These are phyloP conservation scores for Chaetogeoica ovagalla DNA, from an alignment of 2,888 invertebrate genomes.

Conservation along the genomic window DNA sequence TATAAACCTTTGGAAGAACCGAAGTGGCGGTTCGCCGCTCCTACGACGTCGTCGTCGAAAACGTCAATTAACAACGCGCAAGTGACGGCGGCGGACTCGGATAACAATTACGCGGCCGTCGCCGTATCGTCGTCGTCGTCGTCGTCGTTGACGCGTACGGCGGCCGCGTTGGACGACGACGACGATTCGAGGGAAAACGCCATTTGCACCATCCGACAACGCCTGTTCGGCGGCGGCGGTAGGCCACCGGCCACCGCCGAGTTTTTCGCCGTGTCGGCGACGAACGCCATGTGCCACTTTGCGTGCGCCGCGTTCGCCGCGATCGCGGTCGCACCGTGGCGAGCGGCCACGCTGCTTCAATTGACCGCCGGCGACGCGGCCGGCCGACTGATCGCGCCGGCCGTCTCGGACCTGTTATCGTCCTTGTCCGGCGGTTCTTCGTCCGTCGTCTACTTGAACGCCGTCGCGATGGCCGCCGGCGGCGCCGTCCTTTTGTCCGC, in stretches of 20 bases:
- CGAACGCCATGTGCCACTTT: slow-evolving; percentile 8
- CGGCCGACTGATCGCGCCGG: slow-evolving; percentile 12
- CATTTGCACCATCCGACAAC: background rate
- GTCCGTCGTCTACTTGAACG: slow-evolving; percentile 11
- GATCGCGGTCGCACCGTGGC: background rate
- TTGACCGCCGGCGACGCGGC: slow-evolving; percentile 7
- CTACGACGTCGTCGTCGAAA: background rate
- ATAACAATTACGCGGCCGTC: slow-evolving; percentile 1
- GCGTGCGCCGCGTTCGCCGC: background rate
- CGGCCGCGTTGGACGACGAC: background rate
- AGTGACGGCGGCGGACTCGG: background rate
- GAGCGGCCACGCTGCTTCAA: background rate
- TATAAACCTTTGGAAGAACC: slow-evolving; percentile 1
- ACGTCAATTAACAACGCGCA: slow-evolving; percentile 6
- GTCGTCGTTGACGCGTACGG: background rate
- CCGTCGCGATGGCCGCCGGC: background rate
- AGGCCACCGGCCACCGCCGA: background rate
- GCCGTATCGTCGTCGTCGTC: background rate
- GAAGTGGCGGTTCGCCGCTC: background rate
- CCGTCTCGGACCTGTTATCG: background rate
- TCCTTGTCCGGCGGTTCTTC: background rate
- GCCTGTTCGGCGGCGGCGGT: background rate
- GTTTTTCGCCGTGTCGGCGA: background rate
- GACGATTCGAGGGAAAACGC: background rate
- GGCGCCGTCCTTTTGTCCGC: slow-evolving; percentile 10